A percentile compares a stretch with the other conserved stretches of the same genome.
Evolutionary conservation across 2,888 invertebrate genomes (phyloP).

Genomic region (Spilarctia lutea): DNA sequence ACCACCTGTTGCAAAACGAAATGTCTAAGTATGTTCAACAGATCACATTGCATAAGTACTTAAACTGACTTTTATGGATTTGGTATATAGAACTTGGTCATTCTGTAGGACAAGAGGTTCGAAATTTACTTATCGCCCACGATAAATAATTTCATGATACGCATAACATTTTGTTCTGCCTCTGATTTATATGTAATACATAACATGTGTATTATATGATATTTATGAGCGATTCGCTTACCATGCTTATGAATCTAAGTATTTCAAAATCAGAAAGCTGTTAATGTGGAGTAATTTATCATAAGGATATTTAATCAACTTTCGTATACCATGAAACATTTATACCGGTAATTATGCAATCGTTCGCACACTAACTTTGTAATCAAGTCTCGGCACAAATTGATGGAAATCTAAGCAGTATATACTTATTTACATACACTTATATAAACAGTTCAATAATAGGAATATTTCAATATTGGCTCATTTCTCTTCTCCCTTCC

Average conservation of each 20-base stretch:
- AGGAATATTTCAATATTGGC: neutral
- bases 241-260: neutral
- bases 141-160: neutral
- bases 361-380: neutral
- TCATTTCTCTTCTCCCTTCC: neutral
- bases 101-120: neutral
- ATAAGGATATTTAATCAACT: neutral
- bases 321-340: neutral
- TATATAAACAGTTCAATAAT: conserved; percentile 6
- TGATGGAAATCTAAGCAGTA: neutral
- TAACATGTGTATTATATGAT: neutral
- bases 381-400: neutral
- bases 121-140: no score
- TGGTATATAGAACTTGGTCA: neutral
- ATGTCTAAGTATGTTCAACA: neutral
- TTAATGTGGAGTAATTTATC: neutral
- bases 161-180: neutral
- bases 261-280: neutral
- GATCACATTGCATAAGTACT: neutral
- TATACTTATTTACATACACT: neutral
- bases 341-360: neutral
- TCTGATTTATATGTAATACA: neutral
- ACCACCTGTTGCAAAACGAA: conserved; percentile 8
- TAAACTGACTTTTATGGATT: neutral
- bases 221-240: neutral